phyloP scores from a whole-genome alignment of 1,140 invertebrate genomes.

The Ips typographus region DNA sequence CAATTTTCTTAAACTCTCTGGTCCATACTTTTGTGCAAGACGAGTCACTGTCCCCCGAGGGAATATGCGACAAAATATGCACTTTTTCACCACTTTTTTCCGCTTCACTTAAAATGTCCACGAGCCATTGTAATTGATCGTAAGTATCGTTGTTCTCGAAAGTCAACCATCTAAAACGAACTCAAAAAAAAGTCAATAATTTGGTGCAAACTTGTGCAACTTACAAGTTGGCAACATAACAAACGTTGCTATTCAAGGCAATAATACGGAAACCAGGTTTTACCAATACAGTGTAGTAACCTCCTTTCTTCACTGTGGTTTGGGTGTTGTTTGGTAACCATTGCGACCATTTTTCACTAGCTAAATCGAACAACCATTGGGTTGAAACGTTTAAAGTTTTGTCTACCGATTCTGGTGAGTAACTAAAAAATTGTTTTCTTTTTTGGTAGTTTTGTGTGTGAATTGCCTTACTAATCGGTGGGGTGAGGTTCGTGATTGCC shows the following conservation, averaged over 20 bases:
- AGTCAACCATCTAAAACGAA: conserved; percentile 59
- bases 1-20: conserved; percentile 63
- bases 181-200: conserved; percentile 34
- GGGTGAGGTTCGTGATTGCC: conserved; percentile 91
- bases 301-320: conserved; percentile 63
- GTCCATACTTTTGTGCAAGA: conserved; percentile 67
- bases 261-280: conserved; percentile 69
- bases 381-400: conserved; percentile 47
- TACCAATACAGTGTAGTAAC: conserved; percentile 69
- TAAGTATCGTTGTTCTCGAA: conserved; percentile 63
- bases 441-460: not conserved
- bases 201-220: conserved; percentile 25
- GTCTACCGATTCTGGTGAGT: conserved; percentile 25
- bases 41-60: conserved; percentile 55
- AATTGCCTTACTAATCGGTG: conserved; percentile 69
- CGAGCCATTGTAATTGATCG: conserved; percentile 79
- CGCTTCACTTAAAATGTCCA: conserved; percentile 66
- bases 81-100: conserved; percentile 73
- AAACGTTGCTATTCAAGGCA: conserved; percentile 73
- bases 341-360: conserved; percentile 63
- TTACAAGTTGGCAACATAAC: conserved; percentile 73
- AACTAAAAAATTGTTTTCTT: conserved; percentile 15
- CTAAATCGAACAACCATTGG: conserved; percentile 69
- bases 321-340: conserved; percentile 67
- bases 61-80: conserved; percentile 83